phyloP scores from a whole-genome alignment of 2,113 vertebrate genomes.

The Psephotus haematonotus region DNA sequence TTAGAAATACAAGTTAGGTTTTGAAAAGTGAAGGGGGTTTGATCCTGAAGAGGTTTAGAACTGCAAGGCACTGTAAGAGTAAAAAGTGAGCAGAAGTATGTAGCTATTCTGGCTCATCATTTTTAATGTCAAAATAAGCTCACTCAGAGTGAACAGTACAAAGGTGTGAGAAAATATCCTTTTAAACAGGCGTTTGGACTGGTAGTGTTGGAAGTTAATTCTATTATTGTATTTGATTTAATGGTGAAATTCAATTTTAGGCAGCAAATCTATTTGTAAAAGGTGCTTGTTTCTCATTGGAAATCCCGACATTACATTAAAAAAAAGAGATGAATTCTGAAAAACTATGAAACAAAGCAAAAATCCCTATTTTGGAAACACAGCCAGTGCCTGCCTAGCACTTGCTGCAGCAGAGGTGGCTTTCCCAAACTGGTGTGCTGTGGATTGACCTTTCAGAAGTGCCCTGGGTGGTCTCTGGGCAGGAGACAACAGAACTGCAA shows the following conservation, averaged over 20 bases:
- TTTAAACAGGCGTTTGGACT: neutral
- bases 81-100: neutral
- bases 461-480: neutral
- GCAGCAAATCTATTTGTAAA: neutral
- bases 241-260: neutral
- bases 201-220: neutral
- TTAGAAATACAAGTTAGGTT: neutral
- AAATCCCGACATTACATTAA: neutral
- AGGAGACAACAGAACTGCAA: neutral
- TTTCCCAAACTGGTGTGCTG: neutral
- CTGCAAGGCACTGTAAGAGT: neutral
- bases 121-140: neutral
- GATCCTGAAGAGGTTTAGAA: neutral
- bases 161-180: neutral
- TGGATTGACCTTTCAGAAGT: neutral
- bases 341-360: neutral
- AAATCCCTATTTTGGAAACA: neutral
- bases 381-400: neutral
- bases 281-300: neutral
- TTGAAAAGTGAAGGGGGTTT: neutral
- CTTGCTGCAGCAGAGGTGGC: neutral
- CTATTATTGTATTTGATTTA: neutral
- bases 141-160: neutral
- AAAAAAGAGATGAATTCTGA: neutral
- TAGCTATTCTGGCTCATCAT: neutral